Percentiles rank a stretch among this genome's conserved stretches.
Evolutionary conservation across 1,140 invertebrate species (phyloP).

Genomic region (Bemisia tabaci): DNA sequence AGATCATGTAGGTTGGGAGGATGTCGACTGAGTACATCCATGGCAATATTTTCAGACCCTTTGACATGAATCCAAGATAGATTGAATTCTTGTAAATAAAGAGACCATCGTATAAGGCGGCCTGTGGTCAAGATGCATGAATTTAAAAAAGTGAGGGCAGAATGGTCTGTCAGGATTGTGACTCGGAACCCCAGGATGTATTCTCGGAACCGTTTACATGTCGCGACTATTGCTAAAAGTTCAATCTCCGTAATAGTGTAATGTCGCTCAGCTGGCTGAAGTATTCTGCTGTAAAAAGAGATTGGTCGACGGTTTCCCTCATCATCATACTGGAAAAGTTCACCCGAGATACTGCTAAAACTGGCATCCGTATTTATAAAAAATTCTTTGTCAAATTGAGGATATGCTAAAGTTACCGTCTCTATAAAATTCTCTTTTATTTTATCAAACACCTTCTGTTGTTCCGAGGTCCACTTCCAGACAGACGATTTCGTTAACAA

Average conservation of each 20-base stretch:
- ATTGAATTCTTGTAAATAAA: neutral
- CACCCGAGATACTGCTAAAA: slow-evolving; percentile 84
- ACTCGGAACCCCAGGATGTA: neutral
- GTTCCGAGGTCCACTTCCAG: no score
- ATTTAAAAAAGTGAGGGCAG: neutral
- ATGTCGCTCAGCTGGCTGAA: neutral
- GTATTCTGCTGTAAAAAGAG: neutral
- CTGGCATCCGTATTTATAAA: slow-evolving; percentile 46
- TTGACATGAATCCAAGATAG: no score
- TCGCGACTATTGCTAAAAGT: slow-evolving; percentile 1
- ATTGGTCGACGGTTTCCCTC: neutral
- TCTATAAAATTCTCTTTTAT: no score
- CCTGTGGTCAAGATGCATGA: neutral
- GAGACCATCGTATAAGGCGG: neutral
- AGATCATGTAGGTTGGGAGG: no score
- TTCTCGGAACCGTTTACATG: neutral
- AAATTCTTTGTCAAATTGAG: neutral
- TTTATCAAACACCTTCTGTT: no score
- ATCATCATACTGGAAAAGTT: no score
- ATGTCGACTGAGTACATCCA: neutral
- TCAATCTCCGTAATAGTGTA: neutral
- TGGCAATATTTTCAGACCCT: slow-evolving; percentile 53
- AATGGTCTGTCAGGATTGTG: neutral
- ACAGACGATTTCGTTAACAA: no score
- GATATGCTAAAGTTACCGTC: neutral